A percentile compares a stretch with the other conserved stretches of the same genome.
These are phyloP conservation scores for Actenoides lindsayi DNA, from an alignment of 2,113 vertebrate genomes.

Conservation along the genomic window DNA sequence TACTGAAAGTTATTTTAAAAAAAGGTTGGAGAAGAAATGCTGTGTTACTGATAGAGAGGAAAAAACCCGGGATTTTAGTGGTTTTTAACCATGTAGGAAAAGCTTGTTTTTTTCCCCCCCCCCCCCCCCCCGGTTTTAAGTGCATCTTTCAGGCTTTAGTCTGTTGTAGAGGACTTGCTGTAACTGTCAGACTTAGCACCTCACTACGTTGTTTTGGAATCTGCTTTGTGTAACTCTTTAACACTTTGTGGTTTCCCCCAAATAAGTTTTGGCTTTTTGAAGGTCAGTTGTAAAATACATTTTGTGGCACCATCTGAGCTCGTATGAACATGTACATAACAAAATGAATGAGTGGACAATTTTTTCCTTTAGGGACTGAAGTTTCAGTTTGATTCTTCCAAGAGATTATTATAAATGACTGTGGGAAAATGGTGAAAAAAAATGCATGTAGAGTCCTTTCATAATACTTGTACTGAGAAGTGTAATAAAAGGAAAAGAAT, in stretches of 20 bases:
- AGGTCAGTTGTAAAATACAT: neutral
- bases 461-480: neutral
- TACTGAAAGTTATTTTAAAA: no score
- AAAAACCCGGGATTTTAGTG: no score
- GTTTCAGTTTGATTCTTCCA: conserved; percentile 19
- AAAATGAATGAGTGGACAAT: neutral
- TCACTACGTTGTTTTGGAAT: neutral
- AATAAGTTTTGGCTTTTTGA: conserved; percentile 43
- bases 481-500: conserved; percentile 13
- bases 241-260: neutral
- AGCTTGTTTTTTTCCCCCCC: no score
- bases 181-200: neutral
- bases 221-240: neutral
- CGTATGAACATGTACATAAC: conserved; percentile 18
- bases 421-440: conserved; percentile 32
- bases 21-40: no score
- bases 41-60: no score
- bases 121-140: no score
- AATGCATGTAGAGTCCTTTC: neutral
- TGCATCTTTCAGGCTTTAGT: neutral
- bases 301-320: conserved; percentile 19
- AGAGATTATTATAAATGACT: conserved; percentile 28
- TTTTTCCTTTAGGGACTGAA: neutral
- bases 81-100: no score
- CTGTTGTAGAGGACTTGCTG: neutral